Percentiles rank a stretch among this genome's conserved stretches.
Evolutionary conservation across 2,113 vertebrate species (phyloP).

Genomic region (Xiphophorus couchianus): DNA sequence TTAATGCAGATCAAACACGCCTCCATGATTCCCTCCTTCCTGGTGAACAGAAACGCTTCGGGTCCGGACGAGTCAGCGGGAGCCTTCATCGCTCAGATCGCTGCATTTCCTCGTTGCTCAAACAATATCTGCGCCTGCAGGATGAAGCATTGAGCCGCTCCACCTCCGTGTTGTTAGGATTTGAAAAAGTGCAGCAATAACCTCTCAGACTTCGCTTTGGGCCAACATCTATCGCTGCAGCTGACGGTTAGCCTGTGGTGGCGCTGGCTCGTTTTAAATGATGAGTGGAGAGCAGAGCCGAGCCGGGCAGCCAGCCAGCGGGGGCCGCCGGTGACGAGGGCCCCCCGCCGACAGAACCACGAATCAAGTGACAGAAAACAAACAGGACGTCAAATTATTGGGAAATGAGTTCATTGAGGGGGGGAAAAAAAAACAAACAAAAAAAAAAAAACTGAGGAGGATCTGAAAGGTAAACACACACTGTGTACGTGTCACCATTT

Average conservation of each 20-base stretch:
- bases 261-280: constrained; percentile 53
- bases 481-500: background rate
- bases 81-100: constrained; percentile 30
- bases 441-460: background rate
- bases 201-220: constrained; percentile 44
- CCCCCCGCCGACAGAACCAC: background rate
- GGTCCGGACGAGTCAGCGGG: constrained; percentile 15
- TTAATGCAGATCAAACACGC: background rate
- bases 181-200: constrained; percentile 61
- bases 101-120: constrained; percentile 42
- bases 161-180: constrained; percentile 37
- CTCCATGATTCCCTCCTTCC: background rate
- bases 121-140: constrained; percentile 41
- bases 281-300: constrained; percentile 15
- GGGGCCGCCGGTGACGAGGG: constrained; percentile 9
- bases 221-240: constrained; percentile 30
- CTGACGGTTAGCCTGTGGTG: constrained; percentile 25
- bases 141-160: constrained; percentile 41
- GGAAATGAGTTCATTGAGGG: background rate
- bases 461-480: constrained; percentile 7
- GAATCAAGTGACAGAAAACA: background rate
- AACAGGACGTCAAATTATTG: background rate
- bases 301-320: constrained; percentile 19
- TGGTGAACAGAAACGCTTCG: constrained; percentile 11
- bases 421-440: background rate